phyloP scores from a whole-genome alignment of 2,797 vertebrate genomes.

The Rhinophrynus dorsalis region DNA sequence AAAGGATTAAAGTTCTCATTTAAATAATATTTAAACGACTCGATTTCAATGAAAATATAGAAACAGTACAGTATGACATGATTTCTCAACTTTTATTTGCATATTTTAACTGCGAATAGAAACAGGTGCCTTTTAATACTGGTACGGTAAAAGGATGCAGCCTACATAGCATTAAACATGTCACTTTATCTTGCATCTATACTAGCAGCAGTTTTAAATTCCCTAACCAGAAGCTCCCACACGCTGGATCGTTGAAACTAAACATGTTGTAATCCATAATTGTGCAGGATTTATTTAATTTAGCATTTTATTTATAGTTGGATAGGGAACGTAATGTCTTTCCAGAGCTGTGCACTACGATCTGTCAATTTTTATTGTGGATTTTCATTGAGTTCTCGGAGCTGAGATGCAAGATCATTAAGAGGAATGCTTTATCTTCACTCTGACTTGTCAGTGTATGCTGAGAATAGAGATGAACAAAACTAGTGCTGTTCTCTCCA shows the following conservation, averaged over 20 bases:
- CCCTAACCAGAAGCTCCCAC: slow-evolving; percentile 51
- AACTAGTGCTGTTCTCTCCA: neutral
- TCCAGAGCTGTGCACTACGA: slow-evolving; percentile 58
- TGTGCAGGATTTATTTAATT: slow-evolving; percentile 75
- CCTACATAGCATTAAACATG: slow-evolving; percentile 19
- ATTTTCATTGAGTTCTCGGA: slow-evolving; percentile 72
- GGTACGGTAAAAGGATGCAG: slow-evolving; percentile 1
- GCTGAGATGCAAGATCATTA: slow-evolving; percentile 58
- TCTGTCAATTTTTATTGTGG: slow-evolving; percentile 74
- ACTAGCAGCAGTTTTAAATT: slow-evolving; percentile 57
- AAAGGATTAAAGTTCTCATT: too few species aligned
- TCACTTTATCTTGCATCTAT: slow-evolving; percentile 46
- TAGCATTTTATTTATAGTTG: slow-evolving; percentile 71
- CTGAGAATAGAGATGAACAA: slow-evolving; percentile 37
- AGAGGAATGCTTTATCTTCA: slow-evolving; percentile 44
- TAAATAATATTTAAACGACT: neutral
- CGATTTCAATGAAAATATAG: neutral
- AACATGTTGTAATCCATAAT: slow-evolving; percentile 76
- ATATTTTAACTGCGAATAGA: neutral
- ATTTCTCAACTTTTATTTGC: neutral
- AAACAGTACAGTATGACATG: too few species aligned
- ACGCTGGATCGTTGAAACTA: slow-evolving; percentile 69
- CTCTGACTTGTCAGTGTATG: slow-evolving; percentile 29
- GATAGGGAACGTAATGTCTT: slow-evolving; percentile 73
- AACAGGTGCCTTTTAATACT: slow-evolving; percentile 18